Evolutionary conservation across 2,797 vertebrate genomes (phyloP).

Genomic region (Arctocebus calabarensis): DNA sequence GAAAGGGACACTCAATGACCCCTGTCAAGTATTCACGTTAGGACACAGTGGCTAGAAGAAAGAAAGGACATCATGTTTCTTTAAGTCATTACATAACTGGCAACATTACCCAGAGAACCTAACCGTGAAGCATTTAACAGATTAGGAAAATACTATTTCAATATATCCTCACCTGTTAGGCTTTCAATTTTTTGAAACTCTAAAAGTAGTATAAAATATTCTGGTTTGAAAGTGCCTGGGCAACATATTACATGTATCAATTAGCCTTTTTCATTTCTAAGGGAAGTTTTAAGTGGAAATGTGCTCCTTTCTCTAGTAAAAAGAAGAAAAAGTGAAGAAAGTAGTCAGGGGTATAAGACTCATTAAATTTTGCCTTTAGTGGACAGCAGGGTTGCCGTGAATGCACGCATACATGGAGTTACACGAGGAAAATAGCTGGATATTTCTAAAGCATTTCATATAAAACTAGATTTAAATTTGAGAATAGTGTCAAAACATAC

Average conservation of each 20-base stretch:
- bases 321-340: neutral
- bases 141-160: neutral
- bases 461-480: constrained; percentile 19
- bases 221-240: neutral
- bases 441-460: constrained; percentile 40
- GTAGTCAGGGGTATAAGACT: neutral
- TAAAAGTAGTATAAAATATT: neutral
- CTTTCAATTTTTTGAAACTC: neutral
- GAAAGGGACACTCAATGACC: fast-evolving
- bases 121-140: neutral
- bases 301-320: neutral
- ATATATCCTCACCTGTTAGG: neutral
- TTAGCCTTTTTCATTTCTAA: neutral
- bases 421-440: neutral
- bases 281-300: neutral
- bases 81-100: neutral
- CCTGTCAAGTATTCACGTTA: neutral
- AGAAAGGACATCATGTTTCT: neutral
- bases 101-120: neutral
- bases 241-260: neutral
- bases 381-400: neutral
- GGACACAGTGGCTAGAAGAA: neutral
- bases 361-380: neutral
- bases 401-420: neutral
- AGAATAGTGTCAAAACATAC: constrained; percentile 9